Base-by-base conservation (phyloP, 2,113 vertebrate species). In the Oxygymnocypris stewartii region DNA sequence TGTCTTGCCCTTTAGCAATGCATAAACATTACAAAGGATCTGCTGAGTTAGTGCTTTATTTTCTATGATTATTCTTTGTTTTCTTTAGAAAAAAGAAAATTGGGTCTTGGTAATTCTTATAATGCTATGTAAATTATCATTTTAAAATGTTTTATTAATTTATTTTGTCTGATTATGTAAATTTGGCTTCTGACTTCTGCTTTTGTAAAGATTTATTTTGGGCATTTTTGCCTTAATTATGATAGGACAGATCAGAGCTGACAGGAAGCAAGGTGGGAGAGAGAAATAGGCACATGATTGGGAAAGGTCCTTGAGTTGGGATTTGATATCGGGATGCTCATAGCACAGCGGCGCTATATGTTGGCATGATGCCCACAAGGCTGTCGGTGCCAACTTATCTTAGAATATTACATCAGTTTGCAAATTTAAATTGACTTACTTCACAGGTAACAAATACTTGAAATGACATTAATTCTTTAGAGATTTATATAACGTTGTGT, bases 1-100 rank as follows among this genome's bases (percentile, higher is more conserved):
- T 91, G 84, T 86, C 88, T 83, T 92, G 92, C 88, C 89, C 86
- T 92, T 92, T 90, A 40, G 57, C 88, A 88, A 90, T 86, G 90
- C 57, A 84, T 6, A 87, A 90, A 91, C 87, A 89, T 89, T 79
- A 88, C 86, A 86, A 23, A 71, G 18, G 16, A 10, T 82, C 11
- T 20, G 9, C n/a, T 47, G 28, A 63, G 61, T 67, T 82, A 35
- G 44, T 40, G 25, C 11, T 9, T 20, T 40, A 25, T 61, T 61
- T 79, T 2, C 35, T 37, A 23, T 14, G 23, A 51, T 37, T 79
- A 57, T 37, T 79, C 11, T 7, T 57, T 18, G 3, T 79, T 51
- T 78, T 18, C 2, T 7, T 31, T 1, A 69, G 6, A 35, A 51
- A 7, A 31, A 31, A 67, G 11, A 67, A 18, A 3, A 18, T 69